Base-by-base conservation (phyloP, 2,797 vertebrate genomes). In the Helarctos malayanus region DNA sequence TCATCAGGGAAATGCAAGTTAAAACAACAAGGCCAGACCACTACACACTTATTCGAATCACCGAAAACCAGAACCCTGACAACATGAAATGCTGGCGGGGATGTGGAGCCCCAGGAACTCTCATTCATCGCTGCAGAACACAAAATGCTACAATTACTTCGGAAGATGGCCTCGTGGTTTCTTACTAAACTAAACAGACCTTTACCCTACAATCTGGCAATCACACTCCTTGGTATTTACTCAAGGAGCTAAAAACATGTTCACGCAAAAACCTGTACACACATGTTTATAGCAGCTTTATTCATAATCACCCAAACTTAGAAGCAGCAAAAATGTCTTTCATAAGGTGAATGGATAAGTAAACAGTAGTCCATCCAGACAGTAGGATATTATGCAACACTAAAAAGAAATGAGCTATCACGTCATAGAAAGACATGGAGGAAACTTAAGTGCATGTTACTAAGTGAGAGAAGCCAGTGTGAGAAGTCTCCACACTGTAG, bases 1-100 rank as follows among this genome's bases (percentile, higher is more conserved):
- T 59, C 54, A 21, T 49, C 68, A 49, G 23, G 32, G 23, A 13
- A 71, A 29, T 49, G 15, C 52, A 35, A 29, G 14, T 59, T 27
- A 21, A 52, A 83, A 83, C n/a, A 21, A 41, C 38, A 49, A 73
- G 9, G 25, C 59, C 16, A 32, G 29, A 52, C 16, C 12, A 29
- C 3, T 19, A 4, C 41, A 35, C 7, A 35, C 25, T 16, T 27
- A 1, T 52, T 10, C 2, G 2, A 2, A 38, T 11, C n/a, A 25
- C 49, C n/a, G 35, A 56, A 38, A 19, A 14, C 49, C 63, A 38
- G 25, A 54, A 27, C 65, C 5, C 23, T 19, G 59, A 84, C 19
- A 29, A 13, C 65, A 86, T 9, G 61, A 85, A 85, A 85, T 8
- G n/a, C 49, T 29, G 78, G 23, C 1, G 2, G 16, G 63, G n/a